Conservation (phyloP, 2,113 vertebrate species). For the Gasterosteus nipponicus region DNA sequence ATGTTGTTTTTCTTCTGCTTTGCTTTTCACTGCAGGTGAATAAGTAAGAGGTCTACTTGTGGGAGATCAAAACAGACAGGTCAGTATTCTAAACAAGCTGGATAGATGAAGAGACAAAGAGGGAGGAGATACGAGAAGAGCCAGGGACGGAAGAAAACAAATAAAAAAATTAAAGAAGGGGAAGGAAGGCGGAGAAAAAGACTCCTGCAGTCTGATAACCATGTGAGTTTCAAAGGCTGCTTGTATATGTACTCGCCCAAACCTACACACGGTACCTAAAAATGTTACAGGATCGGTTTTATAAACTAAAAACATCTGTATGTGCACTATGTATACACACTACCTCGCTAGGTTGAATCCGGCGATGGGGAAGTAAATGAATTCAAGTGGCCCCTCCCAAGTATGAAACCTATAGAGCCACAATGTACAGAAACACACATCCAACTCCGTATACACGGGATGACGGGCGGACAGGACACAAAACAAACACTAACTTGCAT, state of each 20-base stretch:
- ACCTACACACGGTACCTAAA: constrained; percentile 27
- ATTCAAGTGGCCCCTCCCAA: not conserved
- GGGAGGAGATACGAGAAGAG: not conserved
- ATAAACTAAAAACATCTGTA: constrained; percentile 32
- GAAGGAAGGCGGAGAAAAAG: not conserved
- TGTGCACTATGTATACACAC: constrained; percentile 1
- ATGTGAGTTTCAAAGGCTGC: constrained; percentile 32
- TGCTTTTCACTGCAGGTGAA: constrained; percentile 27
- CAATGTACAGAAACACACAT: constrained; percentile 15
- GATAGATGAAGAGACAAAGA: not conserved
- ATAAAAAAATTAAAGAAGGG: not conserved
- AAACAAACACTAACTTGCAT: not conserved
- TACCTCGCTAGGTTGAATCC: constrained; percentile 20
- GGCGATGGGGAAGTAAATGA: constrained; percentile 7
- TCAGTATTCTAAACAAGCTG: constrained; percentile 36
- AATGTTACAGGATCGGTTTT: constrained; percentile 39
- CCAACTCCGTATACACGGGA: constrained; percentile 38
- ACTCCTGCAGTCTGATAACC: constrained; percentile 24
- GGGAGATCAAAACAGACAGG: constrained; percentile 53
- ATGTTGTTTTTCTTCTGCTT: constrained; percentile 36
- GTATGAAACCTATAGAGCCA: constrained; percentile 46
- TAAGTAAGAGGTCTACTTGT: constrained; percentile 49
- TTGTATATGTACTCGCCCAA: constrained; percentile 8
- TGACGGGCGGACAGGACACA: constrained; percentile 20
- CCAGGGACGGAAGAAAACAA: not conserved